Evolutionary conservation across 1,140 invertebrate genomes (phyloP).

Genomic region (Archivesica marissinica): DNA sequence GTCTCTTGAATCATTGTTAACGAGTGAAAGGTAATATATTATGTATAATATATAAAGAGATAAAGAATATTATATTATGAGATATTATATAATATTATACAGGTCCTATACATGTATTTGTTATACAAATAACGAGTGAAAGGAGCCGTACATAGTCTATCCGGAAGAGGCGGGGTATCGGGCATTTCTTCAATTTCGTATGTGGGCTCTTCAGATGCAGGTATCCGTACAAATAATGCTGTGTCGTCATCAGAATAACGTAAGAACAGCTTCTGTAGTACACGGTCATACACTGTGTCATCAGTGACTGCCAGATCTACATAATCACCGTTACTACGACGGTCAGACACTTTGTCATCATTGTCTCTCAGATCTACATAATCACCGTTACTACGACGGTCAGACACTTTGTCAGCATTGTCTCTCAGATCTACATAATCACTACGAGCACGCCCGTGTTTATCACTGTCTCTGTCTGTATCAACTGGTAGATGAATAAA

Average conservation of each 20-base stretch:
- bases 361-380: too few species aligned
- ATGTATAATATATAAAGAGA: too few species aligned
- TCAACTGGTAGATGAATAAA: constrained; percentile 31
- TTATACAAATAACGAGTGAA: too few species aligned
- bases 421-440: constrained; percentile 7
- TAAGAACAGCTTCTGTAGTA: constrained; percentile 19
- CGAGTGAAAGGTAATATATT: too few species aligned
- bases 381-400: too few species aligned
- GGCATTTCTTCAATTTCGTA: constrained; percentile 16
- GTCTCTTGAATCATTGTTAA: too few species aligned
- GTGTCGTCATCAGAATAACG: background rate
- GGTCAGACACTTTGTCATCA: background rate
- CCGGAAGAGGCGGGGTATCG: constrained; percentile 29
- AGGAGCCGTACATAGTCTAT: constrained; percentile 10
- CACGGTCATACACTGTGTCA: background rate
- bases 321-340: background rate
- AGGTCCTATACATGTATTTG: too few species aligned
- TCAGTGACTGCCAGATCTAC: background rate
- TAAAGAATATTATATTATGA: too few species aligned
- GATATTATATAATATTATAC: too few species aligned
- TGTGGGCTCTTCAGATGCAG: background rate
- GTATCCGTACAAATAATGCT: background rate
- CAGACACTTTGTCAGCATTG: background rate
- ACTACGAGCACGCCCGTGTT: too few species aligned
- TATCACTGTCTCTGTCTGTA: background rate